phyloP scores from a whole-genome alignment of 2,888 invertebrate species.

The Trissolcus japonicus region DNA sequence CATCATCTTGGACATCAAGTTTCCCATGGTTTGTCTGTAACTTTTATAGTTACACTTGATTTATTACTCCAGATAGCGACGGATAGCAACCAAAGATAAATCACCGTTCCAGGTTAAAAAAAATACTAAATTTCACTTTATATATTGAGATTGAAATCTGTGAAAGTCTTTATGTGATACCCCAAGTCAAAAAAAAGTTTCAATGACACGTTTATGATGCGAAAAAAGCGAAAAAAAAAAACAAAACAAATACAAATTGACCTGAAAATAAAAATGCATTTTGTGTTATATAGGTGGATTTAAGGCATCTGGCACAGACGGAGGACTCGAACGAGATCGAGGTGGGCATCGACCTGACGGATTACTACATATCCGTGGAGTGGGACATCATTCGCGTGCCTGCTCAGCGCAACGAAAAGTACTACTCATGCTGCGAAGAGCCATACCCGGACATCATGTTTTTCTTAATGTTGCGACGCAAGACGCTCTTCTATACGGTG shows the following conservation, averaged over 20 bases:
- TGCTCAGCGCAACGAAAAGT: slow-evolving; percentile 92
- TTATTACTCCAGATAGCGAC: slow-evolving; percentile 28
- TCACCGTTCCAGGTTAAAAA: slow-evolving; percentile 23
- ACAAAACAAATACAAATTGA: too few relatives aligned
- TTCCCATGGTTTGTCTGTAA: slow-evolving; percentile 27
- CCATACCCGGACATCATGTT: slow-evolving; percentile 97
- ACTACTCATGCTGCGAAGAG: slow-evolving; percentile 97
- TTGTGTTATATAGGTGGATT: slow-evolving; percentile 83
- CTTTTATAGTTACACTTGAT: slow-evolving; percentile 43
- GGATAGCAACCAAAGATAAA: slow-evolving; percentile 36
- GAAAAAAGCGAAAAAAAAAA: too few relatives aligned
- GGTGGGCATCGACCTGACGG: slow-evolving; percentile 93
- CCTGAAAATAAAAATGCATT: too few relatives aligned
- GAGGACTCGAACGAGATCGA: slow-evolving; percentile 92
- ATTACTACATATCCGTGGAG: slow-evolving; percentile 97
- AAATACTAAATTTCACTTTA: slow-evolving; percentile 29
- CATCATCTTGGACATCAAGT: slow-evolving; percentile 18
- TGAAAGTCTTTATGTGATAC: slow-evolving; percentile 9
- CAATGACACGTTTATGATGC: too few relatives aligned
- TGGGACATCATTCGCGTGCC: slow-evolving; percentile 98
- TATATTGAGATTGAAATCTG: slow-evolving; percentile 21
- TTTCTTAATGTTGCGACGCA: slow-evolving; percentile 96
- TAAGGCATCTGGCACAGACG: slow-evolving; percentile 90
- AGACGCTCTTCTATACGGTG: slow-evolving; percentile 97
- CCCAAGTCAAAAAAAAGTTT: too few relatives aligned